These are phyloP conservation scores for Nansenia antarctica DNA, from an alignment of 2,113 vertebrate species.

Conservation along the genomic window DNA sequence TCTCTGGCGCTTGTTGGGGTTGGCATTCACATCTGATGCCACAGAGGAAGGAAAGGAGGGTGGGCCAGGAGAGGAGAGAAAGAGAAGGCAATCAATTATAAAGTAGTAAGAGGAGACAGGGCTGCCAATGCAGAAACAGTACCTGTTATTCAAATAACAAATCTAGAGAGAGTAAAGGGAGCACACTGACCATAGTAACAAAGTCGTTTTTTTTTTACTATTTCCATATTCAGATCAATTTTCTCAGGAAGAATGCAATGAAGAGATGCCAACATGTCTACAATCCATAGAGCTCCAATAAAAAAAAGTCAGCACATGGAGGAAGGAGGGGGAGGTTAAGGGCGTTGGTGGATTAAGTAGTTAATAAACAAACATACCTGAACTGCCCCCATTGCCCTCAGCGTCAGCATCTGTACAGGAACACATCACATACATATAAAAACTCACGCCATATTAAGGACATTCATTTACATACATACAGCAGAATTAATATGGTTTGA, in stretches of 20 bases:
- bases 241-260: too few species aligned
- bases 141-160: not conserved
- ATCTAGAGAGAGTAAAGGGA: not conserved
- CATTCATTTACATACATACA: not conserved
- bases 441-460: slow-evolving; percentile 48
- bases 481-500: not conserved
- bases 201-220: too few species aligned
- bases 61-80: not conserved
- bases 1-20: slow-evolving; percentile 90
- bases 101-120: slow-evolving; percentile 7
- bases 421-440: slow-evolving; percentile 71
- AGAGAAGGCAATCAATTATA: too few species aligned
- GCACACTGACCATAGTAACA: not conserved
- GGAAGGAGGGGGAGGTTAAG: not conserved
- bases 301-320: too few species aligned
- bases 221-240: too few species aligned
- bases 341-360: not conserved
- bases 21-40: slow-evolving; percentile 81
- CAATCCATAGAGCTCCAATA: too few species aligned
- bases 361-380: slow-evolving; percentile 44
- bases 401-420: slow-evolving; percentile 75
- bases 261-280: too few species aligned
- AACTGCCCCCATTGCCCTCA: slow-evolving; percentile 74
- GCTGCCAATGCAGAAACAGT: not conserved
- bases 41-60: slow-evolving; percentile 8